Percentiles rank a stretch among this genome's conserved stretches.
phyloP scores from a whole-genome alignment of 2,113 vertebrate species.

The Scopus umbretta region DNA sequence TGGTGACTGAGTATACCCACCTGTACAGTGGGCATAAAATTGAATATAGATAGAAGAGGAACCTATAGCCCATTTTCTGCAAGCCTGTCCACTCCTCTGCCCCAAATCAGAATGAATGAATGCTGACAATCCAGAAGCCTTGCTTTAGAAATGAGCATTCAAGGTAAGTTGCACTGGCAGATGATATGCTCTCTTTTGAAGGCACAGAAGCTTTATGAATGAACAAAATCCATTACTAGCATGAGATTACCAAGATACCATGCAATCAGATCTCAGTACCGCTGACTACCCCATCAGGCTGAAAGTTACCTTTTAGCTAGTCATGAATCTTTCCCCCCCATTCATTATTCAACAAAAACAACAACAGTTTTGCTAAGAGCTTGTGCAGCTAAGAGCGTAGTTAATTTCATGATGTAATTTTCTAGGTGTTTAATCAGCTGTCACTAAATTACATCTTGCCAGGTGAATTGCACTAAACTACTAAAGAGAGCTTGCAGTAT shows the following conservation, averaged over 20 bases:
- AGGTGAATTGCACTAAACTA: not conserved
- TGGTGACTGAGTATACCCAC: not conserved
- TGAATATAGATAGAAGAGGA: not conserved
- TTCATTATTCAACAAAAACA: not conserved
- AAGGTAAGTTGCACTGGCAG: not conserved
- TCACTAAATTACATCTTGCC: not conserved
- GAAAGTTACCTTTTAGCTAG: not conserved
- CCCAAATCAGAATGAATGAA: not conserved
- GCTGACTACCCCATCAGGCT: not conserved
- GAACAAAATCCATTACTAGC: not conserved
- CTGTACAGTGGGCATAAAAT: not conserved
- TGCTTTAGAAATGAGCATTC: not conserved
- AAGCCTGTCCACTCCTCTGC: not conserved
- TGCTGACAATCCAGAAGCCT: not conserved
- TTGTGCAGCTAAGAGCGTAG: not conserved
- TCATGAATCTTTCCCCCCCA: accelerated
- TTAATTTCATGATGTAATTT: accelerated
- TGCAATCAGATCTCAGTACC: not conserved
- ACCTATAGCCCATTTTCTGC: not conserved
- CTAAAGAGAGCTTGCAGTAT: not conserved
- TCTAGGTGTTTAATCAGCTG: not conserved
- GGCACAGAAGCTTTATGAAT: not conserved
- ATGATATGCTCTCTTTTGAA: not conserved
- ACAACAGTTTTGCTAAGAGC: not conserved
- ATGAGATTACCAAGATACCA: not conserved